Base-by-base conservation (phyloP, 1,140 invertebrate species). In the Cyphomyrmex costatus region DNA sequence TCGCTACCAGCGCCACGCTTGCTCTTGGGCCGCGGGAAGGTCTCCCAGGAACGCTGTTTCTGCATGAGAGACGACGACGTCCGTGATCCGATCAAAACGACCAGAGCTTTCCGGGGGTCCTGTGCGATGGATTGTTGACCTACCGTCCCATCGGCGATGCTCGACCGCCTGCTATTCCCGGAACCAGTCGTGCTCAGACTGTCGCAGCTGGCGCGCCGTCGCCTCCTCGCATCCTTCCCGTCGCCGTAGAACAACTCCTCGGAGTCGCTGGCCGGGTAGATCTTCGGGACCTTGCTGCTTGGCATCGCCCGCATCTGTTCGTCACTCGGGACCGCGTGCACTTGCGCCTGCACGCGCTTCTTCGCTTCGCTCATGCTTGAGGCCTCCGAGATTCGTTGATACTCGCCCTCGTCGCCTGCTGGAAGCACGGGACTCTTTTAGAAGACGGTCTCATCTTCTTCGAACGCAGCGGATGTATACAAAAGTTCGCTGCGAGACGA, bases 41-140 rank as follows among this genome's bases (percentile, higher is more conserved):
- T 97, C 92, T 97, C 96, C 96, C 96, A 97, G 70, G 96, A 96
- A 51, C 96, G 93, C 92, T 96, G 96, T 89, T 96, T 96, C 90
- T 96, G 96, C 66, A 96, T 95, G 66, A 96, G 91, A 84, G 95
- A 93, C 88, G 95, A 93, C 68, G 92, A 87, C 82, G 95, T 94
- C 87, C 78, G 85, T 71, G 94, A 94, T 82, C 93, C 95, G 79
- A 96, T 95, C 65, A 96, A 93, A 68, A 96, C 89, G 58, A 96
- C 93, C 80, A 95, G 88, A 24, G 95, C 95, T 92, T 96, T 96
- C 85, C 95, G 93, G 24, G 94, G 86, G 87, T 95, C 94, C 93
- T 94, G 91, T 90, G 88, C 77, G 90, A 92, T 4, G 66, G 24
- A 73, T 33, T 80, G 63, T 94, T 95, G 88, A 94, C 95, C 82